A percentile compares a stretch with the other conserved stretches of the same genome.
phyloP scores from a whole-genome alignment of 2,888 invertebrate species.

The Cyaniris semiargus region DNA sequence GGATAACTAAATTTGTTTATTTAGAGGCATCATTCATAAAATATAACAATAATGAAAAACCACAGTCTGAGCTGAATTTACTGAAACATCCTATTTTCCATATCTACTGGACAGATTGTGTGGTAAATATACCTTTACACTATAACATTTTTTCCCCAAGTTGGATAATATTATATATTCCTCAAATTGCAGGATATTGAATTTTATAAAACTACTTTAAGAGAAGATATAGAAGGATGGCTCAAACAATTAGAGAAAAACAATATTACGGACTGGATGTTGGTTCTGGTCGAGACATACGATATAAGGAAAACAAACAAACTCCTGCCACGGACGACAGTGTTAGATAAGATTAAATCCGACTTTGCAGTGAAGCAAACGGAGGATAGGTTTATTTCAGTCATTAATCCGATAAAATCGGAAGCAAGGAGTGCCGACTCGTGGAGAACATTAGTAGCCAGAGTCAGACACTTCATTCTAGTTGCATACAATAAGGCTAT shows the following conservation, averaged over 20 bases:
- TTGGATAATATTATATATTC: neutral
- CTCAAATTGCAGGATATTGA: constrained; percentile 89
- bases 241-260: constrained; percentile 86
- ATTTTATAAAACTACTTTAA: constrained; percentile 91
- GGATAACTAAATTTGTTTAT: constrained; percentile 91
- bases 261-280: constrained; percentile 94
- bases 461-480: constrained; percentile 90
- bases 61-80: constrained; percentile 89
- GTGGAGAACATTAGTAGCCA: constrained; percentile 91
- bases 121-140: constrained; percentile 79
- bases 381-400: constrained; percentile 91
- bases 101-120: constrained; percentile 97
- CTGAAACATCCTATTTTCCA: constrained; percentile 95
- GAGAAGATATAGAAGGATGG: constrained; percentile 95
- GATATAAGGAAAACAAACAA: constrained; percentile 96
- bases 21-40: constrained; percentile 90
- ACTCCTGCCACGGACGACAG: constrained; percentile 93
- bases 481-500: constrained; percentile 93
- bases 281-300: constrained; percentile 94
- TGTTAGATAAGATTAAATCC: constrained; percentile 95
- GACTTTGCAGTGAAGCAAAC: constrained; percentile 95
- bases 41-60: constrained; percentile 84
- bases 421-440: constrained; percentile 95
- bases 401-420: constrained; percentile 93
- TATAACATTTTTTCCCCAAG: neutral